Base-by-base conservation (phyloP, 1,140 invertebrate species). In the Pollicipes pollicipes region DNA sequence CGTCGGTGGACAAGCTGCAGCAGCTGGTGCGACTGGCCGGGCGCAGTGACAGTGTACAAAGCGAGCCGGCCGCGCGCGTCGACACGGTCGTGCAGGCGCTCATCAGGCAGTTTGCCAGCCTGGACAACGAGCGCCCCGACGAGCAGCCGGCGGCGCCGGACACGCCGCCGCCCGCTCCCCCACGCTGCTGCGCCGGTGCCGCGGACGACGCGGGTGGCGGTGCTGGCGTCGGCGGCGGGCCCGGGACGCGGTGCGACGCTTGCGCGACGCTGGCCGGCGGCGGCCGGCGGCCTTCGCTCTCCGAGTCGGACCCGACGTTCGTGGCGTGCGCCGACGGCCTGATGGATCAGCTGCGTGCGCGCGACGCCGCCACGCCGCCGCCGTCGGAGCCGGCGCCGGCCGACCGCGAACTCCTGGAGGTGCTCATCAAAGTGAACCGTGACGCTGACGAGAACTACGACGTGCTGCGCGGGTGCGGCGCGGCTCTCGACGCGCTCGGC, bases 401-500 rank as follows among this genome's bases (percentile, higher is more conserved):
- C 45, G 45, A 58, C 6, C 45, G 45, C 2, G 13, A 21, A 2
- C 6, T 58, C 13, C 8, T 58, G 6, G 45, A 58, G 45, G 45
- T 24, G 45, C 45, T 58, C 13, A 10, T 58, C 13, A 58, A 58
- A 21, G 45, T 21, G 13, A 10, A 21, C 10, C 6, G 21, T 24
- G 45, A 10, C 45, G 8, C 45, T 21, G 45, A 58, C 17, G 45
- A 58, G 45, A 58, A 24, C 45, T 66, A 66, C n/a, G 64, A 66
- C 64, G 64, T 29, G 64, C 64, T 66, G 64, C 27, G 27, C 64
- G 64, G 28, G 24, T 66, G 64, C 28, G 64, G 27, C 64, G 64
- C 64, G 64, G 64, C 64, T 8, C 27, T 66, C 24, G 82, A 83
- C 58, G 81, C 82, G 71, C 76, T 86, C 8, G 85, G 85, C 3